Conservation (phyloP, 1,140 invertebrate species). For the Lepeophtheirus salmonis region DNA sequence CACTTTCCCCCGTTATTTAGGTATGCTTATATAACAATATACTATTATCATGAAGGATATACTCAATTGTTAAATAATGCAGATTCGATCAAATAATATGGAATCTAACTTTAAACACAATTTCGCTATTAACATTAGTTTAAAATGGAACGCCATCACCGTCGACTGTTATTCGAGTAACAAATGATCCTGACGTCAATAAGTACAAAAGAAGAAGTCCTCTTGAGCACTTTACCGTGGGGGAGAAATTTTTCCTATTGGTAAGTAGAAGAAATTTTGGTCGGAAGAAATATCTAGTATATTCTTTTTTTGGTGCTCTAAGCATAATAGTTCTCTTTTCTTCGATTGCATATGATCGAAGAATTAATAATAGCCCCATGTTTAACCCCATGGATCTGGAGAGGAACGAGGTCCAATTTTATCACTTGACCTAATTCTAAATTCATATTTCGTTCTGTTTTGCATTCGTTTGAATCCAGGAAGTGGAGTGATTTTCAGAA, state of each 20-base stretch:
- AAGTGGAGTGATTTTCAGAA: too few relatives aligned
- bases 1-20: too few relatives aligned
- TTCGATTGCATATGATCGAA: constrained; percentile 13
- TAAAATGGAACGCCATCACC: constrained; percentile 1
- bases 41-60: too few relatives aligned
- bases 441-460: too few relatives aligned
- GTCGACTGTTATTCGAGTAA: constrained; percentile 1
- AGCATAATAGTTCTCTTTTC: neutral
- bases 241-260: constrained; percentile 35
- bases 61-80: too few relatives aligned
- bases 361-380: constrained; percentile 23
- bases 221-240: constrained; percentile 50
- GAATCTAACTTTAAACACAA: neutral
- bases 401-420: too few relatives aligned
- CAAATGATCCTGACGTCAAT: constrained; percentile 41
- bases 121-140: too few relatives aligned
- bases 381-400: constrained; percentile 16
- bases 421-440: too few relatives aligned
- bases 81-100: neutral
- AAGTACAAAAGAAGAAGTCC: constrained; percentile 57
- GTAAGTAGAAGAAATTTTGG: neutral
- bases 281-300: neutral
- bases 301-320: neutral
- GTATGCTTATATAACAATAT: too few relatives aligned
- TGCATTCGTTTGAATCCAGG: too few relatives aligned